These are phyloP conservation scores for Dendrolimus kikuchii DNA, from an alignment of 1,140 invertebrate species.

Conservation along the genomic window DNA sequence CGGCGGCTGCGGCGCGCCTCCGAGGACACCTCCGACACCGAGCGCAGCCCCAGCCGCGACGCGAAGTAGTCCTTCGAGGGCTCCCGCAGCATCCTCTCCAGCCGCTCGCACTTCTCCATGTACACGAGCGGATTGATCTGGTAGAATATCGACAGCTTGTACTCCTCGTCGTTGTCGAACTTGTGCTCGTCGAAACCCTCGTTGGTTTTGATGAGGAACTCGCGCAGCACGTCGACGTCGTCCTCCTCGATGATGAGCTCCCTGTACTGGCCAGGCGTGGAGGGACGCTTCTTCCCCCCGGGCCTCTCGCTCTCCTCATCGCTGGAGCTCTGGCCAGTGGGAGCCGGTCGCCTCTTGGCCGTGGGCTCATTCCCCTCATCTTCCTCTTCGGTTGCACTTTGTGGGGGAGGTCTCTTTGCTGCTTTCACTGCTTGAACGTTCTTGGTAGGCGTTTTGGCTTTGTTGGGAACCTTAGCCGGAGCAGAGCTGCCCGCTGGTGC, in stretches of 20 bases:
- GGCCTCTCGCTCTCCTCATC: background rate
- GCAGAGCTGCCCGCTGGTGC: no score
- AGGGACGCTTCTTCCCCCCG: background rate
- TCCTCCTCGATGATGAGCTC: constrained; percentile 31
- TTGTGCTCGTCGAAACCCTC: constrained; percentile 11
- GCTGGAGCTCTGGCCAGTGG: background rate
- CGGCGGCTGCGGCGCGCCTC: background rate
- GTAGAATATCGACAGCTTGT: constrained; percentile 31
- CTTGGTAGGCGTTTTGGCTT: no score
- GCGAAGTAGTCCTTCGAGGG: constrained; percentile 19
- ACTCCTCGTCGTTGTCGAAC: constrained; percentile 32
- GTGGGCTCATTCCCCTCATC: no score
- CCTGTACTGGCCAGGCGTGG: constrained; percentile 2
- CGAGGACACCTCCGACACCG: constrained; percentile 7
- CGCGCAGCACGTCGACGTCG: constrained; percentile 25
- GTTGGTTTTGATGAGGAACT: constrained; percentile 14
- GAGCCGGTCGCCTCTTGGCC: no score
- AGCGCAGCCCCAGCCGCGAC: constrained; percentile 25
- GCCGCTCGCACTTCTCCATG: constrained; percentile 13
- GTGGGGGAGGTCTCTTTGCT: no score
- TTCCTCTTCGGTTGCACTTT: no score
- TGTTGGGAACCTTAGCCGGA: no score
- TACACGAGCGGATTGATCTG: constrained; percentile 38
- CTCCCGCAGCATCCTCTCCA: constrained; percentile 14
- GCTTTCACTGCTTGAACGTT: no score